Evolutionary conservation across 2,888 invertebrate genomes (phyloP).

Genomic region (Cordylochernes scorpioides): DNA sequence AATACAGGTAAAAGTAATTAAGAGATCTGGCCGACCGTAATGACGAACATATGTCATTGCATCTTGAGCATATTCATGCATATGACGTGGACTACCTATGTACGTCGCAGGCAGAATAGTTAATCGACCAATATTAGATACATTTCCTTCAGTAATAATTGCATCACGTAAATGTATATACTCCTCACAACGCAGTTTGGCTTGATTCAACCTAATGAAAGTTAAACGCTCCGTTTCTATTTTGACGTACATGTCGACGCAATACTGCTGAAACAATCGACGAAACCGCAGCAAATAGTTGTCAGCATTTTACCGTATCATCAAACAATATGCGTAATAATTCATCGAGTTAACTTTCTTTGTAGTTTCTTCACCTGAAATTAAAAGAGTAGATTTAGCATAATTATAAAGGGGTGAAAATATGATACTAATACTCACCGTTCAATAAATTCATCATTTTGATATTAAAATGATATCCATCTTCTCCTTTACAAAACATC

Average conservation of each 20-base stretch:
- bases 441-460: not conserved
- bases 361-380: slow-evolving; percentile 3
- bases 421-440: too few species aligned
- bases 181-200: slow-evolving; percentile 9
- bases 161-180: slow-evolving; percentile 16
- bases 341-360: slow-evolving; percentile 9
- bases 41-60: slow-evolving; percentile 16
- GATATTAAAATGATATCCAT: slow-evolving; percentile 11
- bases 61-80: slow-evolving; percentile 15
- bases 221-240: slow-evolving; percentile 13
- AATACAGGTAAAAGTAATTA: slow-evolving; percentile 18
- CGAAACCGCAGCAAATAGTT: slow-evolving; percentile 12
- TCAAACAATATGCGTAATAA: slow-evolving; percentile 9
- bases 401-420: too few species aligned
- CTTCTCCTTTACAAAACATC: slow-evolving; percentile 13
- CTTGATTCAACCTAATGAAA: slow-evolving; percentile 2
- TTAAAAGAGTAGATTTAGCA: too few species aligned
- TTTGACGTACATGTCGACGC: slow-evolving; percentile 14
- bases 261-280: slow-evolving; percentile 15
- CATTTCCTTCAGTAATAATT: slow-evolving; percentile 9
- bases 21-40: slow-evolving; percentile 17
- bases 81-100: slow-evolving; percentile 19
- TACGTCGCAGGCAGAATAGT: slow-evolving; percentile 15
- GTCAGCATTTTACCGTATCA: slow-evolving; percentile 7
- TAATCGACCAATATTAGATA: slow-evolving; percentile 3